Base-by-base conservation (phyloP, 2,888 invertebrate genomes). In the Calephelis perditalis region DNA sequence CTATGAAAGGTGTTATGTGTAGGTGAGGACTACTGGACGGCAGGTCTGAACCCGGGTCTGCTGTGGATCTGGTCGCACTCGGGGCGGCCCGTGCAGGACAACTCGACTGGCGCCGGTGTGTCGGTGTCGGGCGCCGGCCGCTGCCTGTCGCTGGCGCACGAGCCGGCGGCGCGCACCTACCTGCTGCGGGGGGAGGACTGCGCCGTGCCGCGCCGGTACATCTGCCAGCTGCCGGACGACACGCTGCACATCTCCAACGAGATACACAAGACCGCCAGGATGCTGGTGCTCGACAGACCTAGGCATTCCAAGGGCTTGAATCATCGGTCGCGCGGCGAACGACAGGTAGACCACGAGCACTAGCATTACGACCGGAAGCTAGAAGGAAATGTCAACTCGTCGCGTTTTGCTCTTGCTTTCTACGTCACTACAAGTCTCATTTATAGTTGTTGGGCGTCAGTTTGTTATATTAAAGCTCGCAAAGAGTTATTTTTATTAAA, bases 11-110 rank as follows among this genome's bases (percentile, higher is more conserved):
- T 37, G 1, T 55, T 37, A 36, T 52, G 9, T 52, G 1, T 85
- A 92, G 95, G 94, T 7, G 92, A 92, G 67, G 95, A 95, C 73
- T 96, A 93, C 80, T 96, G 96, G 96, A 94, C 96, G 11, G 96
- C 96, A 43, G 96, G 96, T 0, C 86, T 96, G 62, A 96, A 96
- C 86, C 96, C 96, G 0, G 96, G 96, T 1, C 87, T 96, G 11
- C 86, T 96, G 58, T 96, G 96, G 96, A 96, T 96, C 76, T 96
- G 96, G 96, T 93, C 96, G 11, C 94, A 94, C 76, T 95, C 95
- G 43, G 96, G 95, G 1, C 92, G 94, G 63, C 95, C 96, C 0
- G 94, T 96, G 45, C 84, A 90, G 4, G 79, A 84, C 68, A 91
- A 89, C 76, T 74, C 79, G 66, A 78, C 73, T 60, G 76, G 78